These are phyloP conservation scores for Micropoecilia bifurca DNA, from an alignment of 2,797 vertebrate genomes.

Conservation along the genomic window DNA sequence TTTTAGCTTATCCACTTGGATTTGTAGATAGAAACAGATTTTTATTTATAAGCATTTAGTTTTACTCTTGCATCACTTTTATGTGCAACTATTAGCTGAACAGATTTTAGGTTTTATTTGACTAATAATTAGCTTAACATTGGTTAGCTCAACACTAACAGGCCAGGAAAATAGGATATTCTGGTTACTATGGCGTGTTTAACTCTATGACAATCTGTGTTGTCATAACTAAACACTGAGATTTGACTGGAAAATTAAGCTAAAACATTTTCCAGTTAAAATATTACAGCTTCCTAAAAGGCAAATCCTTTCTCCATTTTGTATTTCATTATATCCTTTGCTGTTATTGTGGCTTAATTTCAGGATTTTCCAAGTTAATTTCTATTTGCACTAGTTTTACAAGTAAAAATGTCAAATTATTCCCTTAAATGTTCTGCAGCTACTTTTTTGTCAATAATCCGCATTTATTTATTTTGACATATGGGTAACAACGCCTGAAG, in stretches of 20 bases:
- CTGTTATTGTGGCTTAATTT: neutral
- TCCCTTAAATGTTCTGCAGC: neutral
- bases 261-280: neutral
- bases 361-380: neutral
- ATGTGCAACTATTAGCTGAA: neutral
- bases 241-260: neutral
- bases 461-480: constrained; percentile 1
- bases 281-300: neutral
- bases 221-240: neutral
- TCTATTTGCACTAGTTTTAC: neutral
- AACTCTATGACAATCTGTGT: neutral
- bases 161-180: neutral
- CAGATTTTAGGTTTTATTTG: neutral
- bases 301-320: too few species aligned
- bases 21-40: neutral
- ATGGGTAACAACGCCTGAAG: neutral
- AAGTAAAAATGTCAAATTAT: neutral
- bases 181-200: neutral
- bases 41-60: neutral
- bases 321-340: neutral
- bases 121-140: neutral
- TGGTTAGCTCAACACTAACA: neutral
- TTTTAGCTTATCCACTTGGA: neutral
- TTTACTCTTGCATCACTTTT: neutral
- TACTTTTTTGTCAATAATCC: neutral